Conservation (phyloP, 2,888 invertebrate species). For the Lucinisca nassula region DNA sequence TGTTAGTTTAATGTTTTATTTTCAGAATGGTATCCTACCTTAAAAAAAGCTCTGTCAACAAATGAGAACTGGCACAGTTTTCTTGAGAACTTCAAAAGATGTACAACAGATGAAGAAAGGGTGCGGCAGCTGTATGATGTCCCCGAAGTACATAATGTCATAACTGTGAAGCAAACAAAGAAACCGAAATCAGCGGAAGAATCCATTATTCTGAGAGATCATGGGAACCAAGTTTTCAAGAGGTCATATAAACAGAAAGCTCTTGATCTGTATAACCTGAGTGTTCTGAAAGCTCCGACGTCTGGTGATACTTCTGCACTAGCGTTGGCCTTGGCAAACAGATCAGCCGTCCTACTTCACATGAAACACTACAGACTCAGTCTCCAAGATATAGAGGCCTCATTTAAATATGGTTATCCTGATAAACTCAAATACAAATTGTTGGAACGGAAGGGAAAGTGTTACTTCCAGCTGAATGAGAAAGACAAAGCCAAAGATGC, state of each 20-base stretch:
- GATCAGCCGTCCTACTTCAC: conserved; percentile 86
- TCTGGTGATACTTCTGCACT: conserved; percentile 71
- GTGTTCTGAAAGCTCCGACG: conserved; percentile 78
- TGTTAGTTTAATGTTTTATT: too few relatives aligned
- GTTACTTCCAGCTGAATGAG: conserved; percentile 90
- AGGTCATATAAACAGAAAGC: conserved; percentile 79
- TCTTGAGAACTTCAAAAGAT: conserved; percentile 64
- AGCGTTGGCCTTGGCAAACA: conserved; percentile 84
- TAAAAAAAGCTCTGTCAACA: conserved; percentile 30
- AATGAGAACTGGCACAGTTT: conserved; percentile 24
- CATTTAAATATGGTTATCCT: conserved; percentile 90
- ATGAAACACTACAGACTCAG: conserved; percentile 81
- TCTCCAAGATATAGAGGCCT: conserved; percentile 82
- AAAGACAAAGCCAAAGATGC: conserved; percentile 87
- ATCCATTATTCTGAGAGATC: conserved; percentile 82
- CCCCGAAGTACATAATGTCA: conserved; percentile 67
- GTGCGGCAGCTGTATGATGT: conserved; percentile 70
- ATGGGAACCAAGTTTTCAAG: conserved; percentile 85
- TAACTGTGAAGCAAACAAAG: conserved; percentile 24
- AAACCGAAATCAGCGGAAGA: conserved; percentile 81
- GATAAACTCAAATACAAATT: conserved; percentile 91
- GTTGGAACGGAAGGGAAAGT: conserved; percentile 91
- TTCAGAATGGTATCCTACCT: conserved; percentile 48
- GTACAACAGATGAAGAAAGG: conserved; percentile 74
- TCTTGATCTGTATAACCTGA: conserved; percentile 79